Conservation (phyloP, 2,113 vertebrate species). For the Trichomycterus rosablanca region DNA sequence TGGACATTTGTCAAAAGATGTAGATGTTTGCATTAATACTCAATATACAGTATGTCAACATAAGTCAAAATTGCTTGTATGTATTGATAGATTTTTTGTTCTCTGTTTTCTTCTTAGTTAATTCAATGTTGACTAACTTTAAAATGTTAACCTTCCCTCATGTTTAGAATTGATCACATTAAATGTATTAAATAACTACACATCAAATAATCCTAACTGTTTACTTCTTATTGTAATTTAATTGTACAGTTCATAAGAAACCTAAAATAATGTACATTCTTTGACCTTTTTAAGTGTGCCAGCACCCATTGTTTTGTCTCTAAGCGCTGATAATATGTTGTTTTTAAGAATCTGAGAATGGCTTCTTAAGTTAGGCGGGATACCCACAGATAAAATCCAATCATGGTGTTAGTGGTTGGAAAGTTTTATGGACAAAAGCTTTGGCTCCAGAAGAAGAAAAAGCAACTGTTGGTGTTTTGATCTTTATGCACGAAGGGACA, state of each 20-base stretch:
- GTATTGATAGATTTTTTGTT: no score
- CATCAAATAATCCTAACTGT: no score
- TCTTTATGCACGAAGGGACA: conserved; percentile 23
- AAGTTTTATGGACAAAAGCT: conserved; percentile 38
- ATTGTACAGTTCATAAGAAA: conserved; percentile 16
- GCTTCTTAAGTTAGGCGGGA: conserved; percentile 26
- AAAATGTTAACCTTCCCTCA: no score
- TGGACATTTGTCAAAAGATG: no score
- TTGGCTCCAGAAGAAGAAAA: conserved; percentile 35
- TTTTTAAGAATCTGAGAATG: conserved; percentile 30
- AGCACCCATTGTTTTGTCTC: conserved; percentile 14
- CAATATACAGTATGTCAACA: no score
- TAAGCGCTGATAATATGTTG: conserved; percentile 35
- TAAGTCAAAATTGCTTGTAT: no score
- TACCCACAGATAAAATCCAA: conserved; percentile 43
- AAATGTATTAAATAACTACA: no score
- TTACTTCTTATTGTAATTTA: no score
- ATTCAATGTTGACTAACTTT: no score
- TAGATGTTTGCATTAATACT: no score
- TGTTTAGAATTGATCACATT: no score
- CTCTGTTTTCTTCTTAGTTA: no score
- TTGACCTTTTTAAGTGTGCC: neutral
- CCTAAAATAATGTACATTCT: conserved; percentile 9
- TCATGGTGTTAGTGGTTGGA: conserved; percentile 46
- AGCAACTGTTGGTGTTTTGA: conserved; percentile 28